Evolutionary conservation across 2,888 invertebrate genomes (phyloP), one percentile per base, ranked within the genome.

Genomic region (Antheraea assamensis): DNA sequence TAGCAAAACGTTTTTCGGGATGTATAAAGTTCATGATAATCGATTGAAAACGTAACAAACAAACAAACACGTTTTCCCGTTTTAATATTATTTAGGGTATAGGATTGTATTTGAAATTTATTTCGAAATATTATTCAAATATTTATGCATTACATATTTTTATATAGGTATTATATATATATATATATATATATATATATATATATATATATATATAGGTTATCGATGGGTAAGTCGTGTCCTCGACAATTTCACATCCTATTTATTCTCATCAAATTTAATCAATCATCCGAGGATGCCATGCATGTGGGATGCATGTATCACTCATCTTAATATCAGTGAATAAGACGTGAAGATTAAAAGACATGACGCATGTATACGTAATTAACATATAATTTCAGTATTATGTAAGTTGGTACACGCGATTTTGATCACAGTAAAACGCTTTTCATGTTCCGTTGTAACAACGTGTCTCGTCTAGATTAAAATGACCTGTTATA

Each of bases 301-400:
- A 35, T 35, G 68, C 68, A 68, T 68, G n/a, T 35, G 13, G 35
- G 15, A 21, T 8, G 35, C 10, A 35, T 68, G 68, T 35, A 68
- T 24, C 68, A 68, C 10, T 35, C 68, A 35, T 15, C 35, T 35
- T n/a, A 21, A 10, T 68, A 68, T 68, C 68, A 35, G 35, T 68
- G 13, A 35, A 17, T 35, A 35, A 68, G 31, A 68, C 68, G 7
- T 68, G 17, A 35, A 68, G 68, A 68, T 68, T 68, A 68, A 2
- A n/a, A 68, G 68, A 68, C 68, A 68, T 68, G n/a, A 35, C 68
- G 35, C n/a, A 35, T 68, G 35, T 68, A 35, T 35, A 35, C 27
- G n/a, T 68, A 68, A 68, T 68, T 68, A 68, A 19, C 31, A 21
- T 1, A n/a, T n/a, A 58, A 58, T 10, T 58, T 24, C n/a, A 24